Conservation (phyloP, 2,113 vertebrate genomes). For the Lepus europaeus region DNA sequence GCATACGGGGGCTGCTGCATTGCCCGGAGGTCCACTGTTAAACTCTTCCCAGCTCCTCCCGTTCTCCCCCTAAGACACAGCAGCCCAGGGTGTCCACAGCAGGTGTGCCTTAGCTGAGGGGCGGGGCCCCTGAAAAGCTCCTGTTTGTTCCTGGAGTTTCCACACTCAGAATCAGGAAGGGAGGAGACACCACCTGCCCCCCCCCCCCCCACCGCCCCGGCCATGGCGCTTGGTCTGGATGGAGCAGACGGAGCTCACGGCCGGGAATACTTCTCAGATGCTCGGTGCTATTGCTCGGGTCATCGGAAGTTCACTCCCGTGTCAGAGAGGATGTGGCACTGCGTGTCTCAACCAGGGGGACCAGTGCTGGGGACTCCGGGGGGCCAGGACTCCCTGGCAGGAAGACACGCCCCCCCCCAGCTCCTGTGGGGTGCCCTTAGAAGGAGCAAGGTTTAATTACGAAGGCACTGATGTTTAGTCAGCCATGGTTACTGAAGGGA, state of each 20-base stretch:
- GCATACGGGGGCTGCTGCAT: neutral
- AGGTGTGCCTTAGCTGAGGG: neutral
- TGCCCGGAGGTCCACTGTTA: neutral
- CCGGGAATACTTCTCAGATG: neutral
- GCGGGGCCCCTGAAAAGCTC: neutral
- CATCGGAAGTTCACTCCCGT: neutral
- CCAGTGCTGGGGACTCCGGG: neutral
- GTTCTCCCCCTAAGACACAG: neutral
- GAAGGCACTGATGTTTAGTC: neutral
- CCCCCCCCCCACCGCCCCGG: neutral
- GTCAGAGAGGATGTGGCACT: neutral
- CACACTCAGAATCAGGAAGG: neutral
- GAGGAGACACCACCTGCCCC: neutral
- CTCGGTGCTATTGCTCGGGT: neutral
- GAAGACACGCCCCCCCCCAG: neutral
- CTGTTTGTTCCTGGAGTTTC: neutral
- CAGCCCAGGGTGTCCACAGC: neutral
- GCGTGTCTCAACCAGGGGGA: neutral
- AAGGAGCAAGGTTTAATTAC: neutral
- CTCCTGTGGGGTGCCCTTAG: neutral
- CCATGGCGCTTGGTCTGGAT: neutral
- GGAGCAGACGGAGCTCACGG: neutral
- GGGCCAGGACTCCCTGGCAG: neutral
- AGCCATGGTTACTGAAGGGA: neutral
- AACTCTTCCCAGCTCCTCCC: neutral